phyloP scores from a whole-genome alignment of 2,797 vertebrate species.

The Clarias pachynema region DNA sequence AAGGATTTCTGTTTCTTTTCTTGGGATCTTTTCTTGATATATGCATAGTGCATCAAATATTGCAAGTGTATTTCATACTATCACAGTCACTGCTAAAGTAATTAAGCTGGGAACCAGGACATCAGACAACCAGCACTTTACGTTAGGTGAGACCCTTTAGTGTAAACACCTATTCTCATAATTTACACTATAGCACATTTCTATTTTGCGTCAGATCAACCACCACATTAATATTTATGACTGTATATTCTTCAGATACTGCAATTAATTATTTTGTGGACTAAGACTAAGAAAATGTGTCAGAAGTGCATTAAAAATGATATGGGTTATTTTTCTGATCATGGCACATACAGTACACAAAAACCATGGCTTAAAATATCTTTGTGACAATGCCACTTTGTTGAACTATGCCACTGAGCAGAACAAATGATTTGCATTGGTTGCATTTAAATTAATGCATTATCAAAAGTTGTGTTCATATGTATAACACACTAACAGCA shows the following conservation, averaged over 20 bases:
- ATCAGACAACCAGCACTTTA: constrained; percentile 6
- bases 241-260: background rate
- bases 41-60: constrained; percentile 39
- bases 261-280: background rate
- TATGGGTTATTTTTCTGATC: background rate
- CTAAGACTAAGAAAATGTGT: background rate
- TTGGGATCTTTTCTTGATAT: constrained; percentile 54
- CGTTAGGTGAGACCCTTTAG: background rate
- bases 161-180: background rate
- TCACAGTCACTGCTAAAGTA: constrained; percentile 16
- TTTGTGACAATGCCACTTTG: background rate
- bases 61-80: constrained; percentile 25
- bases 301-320: background rate
- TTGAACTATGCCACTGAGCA: background rate
- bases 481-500: background rate
- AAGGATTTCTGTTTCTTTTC: constrained; percentile 65
- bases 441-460: background rate
- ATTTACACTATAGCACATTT: background rate
- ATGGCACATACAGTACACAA: background rate
- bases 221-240: background rate
- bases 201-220: background rate
- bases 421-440: background rate
- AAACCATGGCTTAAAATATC: background rate
- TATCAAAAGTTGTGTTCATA: background rate
- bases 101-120: constrained; percentile 16